Conservation (phyloP, 2,797 vertebrate genomes). For the Coregonus ussuriensis region DNA sequence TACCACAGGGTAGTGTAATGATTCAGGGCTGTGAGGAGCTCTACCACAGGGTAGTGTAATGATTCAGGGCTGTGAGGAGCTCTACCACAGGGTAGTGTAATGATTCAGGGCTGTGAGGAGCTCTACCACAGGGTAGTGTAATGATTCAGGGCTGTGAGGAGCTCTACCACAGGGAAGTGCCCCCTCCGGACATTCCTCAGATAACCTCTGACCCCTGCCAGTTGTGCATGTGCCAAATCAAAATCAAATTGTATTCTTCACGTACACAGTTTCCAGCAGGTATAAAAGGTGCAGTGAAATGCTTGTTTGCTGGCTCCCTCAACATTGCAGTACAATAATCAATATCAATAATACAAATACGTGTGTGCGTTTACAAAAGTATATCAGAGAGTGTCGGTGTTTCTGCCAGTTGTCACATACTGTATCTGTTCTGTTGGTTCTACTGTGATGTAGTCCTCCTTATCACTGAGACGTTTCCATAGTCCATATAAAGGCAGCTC, state of each 20-base stretch:
- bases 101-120: slow-evolving; percentile 12
- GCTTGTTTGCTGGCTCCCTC: too few relatives aligned
- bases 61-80: slow-evolving; percentile 14
- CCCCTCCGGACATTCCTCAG: slow-evolving; percentile 41
- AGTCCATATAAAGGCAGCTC: slow-evolving; percentile 31
- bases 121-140: background rate
- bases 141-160: slow-evolving; percentile 14
- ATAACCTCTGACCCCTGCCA: slow-evolving; percentile 37
- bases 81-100: background rate
- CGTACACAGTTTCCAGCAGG: too few relatives aligned
- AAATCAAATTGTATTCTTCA: too few relatives aligned
- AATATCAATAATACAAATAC: too few relatives aligned
- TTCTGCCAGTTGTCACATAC: background rate
- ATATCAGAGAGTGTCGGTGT: background rate
- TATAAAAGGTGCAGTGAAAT: too few relatives aligned
- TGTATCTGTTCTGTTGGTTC: background rate
- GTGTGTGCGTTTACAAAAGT: background rate
- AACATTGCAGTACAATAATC: too few relatives aligned
- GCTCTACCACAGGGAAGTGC: slow-evolving; percentile 3
- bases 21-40: slow-evolving; percentile 12
- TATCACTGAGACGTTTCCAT: slow-evolving; percentile 26
- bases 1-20: background rate
- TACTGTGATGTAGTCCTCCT: slow-evolving; percentile 4
- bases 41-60: background rate
- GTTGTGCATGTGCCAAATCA: slow-evolving; percentile 13